Evolutionary conservation across 2,113 vertebrate species (phyloP).

Genomic region (Carettochelys insculpta): DNA sequence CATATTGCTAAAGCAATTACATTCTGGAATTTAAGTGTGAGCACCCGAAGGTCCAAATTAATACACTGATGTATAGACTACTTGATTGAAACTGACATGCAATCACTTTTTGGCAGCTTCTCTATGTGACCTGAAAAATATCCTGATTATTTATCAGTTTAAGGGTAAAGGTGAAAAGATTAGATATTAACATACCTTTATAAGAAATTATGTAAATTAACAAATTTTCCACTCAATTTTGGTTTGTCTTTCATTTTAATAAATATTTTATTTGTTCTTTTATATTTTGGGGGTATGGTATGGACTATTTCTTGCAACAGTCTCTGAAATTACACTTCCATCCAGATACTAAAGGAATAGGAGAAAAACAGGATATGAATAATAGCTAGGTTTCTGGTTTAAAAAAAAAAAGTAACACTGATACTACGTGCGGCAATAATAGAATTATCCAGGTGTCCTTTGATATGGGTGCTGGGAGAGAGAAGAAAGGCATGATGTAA

Average conservation of each 20-base stretch:
- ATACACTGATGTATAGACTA: neutral
- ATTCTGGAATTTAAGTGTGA: neutral
- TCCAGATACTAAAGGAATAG: neutral
- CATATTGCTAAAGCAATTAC: neutral
- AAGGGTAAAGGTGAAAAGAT: neutral
- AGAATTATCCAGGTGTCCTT: neutral
- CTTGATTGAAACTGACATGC: neutral
- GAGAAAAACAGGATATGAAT: neutral
- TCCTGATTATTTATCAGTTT: neutral
- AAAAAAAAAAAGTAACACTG: neutral
- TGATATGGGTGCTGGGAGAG: neutral
- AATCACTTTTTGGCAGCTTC: neutral
- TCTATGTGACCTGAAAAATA: neutral
- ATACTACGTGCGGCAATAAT: neutral
- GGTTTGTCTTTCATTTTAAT: conserved; percentile 34
- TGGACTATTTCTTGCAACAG: neutral
- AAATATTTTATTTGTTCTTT: conserved; percentile 27
- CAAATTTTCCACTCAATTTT: conserved; percentile 52
- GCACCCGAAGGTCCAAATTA: neutral
- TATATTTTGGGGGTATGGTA: neutral
- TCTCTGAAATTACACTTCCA: conserved; percentile 15
- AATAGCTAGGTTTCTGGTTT: neutral
- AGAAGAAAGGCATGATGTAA: neutral
- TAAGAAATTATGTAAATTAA: conserved; percentile 49
- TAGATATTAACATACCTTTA: conserved; percentile 49